Percentiles rank a stretch among this genome's conserved stretches.
Evolutionary conservation across 2,888 invertebrate species (phyloP).

Genomic region (Ramazzottius varieornatus): DNA sequence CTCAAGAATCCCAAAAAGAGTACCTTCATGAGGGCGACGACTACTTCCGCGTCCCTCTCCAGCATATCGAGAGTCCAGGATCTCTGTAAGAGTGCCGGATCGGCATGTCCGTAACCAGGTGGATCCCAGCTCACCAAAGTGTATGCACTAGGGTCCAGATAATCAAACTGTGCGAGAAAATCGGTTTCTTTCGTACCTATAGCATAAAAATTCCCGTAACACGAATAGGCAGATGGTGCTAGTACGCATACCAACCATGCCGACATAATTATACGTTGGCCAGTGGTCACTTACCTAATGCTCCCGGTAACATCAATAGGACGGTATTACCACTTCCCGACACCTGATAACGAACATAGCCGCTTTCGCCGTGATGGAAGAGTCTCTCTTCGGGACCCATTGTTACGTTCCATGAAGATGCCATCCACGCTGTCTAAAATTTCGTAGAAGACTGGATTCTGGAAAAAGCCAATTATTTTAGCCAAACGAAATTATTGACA

Average conservation of each 20-base stretch:
- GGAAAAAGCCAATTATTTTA: too few relatives aligned
- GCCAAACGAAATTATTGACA: too few relatives aligned
- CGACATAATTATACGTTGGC: too few relatives aligned
- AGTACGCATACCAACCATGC: too few relatives aligned
- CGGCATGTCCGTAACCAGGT: conserved; percentile 56
- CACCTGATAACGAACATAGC: background rate
- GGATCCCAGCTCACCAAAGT: conserved; percentile 33
- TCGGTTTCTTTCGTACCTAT: conserved; percentile 49
- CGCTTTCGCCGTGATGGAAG: background rate
- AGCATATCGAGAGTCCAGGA: conserved; percentile 43
- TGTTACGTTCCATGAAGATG: too few relatives aligned
- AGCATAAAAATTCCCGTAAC: background rate
- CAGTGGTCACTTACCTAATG: background rate
- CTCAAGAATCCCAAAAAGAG: background rate
- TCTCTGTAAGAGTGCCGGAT: conserved; percentile 46
- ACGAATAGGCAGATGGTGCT: background rate
- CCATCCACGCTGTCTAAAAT: too few relatives aligned
- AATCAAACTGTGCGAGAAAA: conserved; percentile 35
- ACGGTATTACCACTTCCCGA: background rate
- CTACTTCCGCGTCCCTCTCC: conserved; percentile 42
- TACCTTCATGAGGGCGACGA: conserved; percentile 43
- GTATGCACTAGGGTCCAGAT: conserved; percentile 27
- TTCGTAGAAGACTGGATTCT: too few relatives aligned
- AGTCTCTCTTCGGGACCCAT: too few relatives aligned
- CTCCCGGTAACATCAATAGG: background rate